Base-by-base conservation (phyloP, 2,888 invertebrate genomes). In the Polyommatus icarus region DNA sequence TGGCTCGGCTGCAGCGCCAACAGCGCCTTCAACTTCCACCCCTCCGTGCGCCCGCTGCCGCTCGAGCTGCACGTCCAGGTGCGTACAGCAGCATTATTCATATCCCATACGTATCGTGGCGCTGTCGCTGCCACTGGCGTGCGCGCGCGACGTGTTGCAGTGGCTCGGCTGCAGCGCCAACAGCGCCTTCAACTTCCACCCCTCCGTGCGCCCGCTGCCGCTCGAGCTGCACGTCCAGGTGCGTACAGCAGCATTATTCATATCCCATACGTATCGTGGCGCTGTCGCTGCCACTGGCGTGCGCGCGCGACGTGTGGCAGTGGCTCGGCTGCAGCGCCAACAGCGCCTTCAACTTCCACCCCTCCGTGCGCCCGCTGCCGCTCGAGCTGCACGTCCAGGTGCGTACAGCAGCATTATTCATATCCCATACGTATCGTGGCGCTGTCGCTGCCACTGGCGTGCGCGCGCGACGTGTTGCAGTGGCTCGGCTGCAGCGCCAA, bases 11-110 rank as follows among this genome's bases (percentile, higher is more conserved):
- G 99, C 86, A 97, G 97, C 83, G 96, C 98, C 3, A 98, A 98
- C 84, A 96, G 97, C 40, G 98, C 98, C 2, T 99, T 99, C 93
- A 99, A 99, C 94, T 99, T 99, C 93, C 99, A 99, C 87, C 99
- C 99, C 0, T 99, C 98, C 86, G 99, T 99, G 3, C 95, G 99
- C 1, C 99, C 99, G 0, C 95, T 99, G 61, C 99, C 99, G 0
- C 91, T 99, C 29, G 99, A 99, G 87, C 92, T 99, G 73, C 99
- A 99, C 86, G 98, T 99, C 78, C 98, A 96, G 91, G 94, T 93
- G 77, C 36, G 76, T 76, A n/a, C 24, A 40, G 8, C 1, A 40
- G 8, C 10, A 40, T 7, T 40, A 1, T 40, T 40, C 40, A 40
- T 40, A 1, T 40, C 97, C 97, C 50, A 98, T 99, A 82, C 95